Evolutionary conservation across 2,113 vertebrate species (phyloP).

Genomic region (Lagopus muta): DNA sequence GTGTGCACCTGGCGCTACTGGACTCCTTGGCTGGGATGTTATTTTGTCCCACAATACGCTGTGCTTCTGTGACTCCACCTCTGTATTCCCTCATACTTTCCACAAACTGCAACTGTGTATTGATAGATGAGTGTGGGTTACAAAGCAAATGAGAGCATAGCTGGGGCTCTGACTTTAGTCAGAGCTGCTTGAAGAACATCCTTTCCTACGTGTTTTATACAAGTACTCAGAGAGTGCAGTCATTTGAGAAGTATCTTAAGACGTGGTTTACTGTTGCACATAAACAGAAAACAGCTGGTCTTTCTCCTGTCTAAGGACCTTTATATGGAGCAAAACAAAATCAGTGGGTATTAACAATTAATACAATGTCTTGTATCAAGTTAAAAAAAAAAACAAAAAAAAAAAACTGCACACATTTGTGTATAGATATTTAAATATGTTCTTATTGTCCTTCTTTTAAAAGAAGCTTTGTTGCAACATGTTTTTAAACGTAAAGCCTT

Average conservation of each 20-base stretch:
- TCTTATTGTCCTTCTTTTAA: neutral
- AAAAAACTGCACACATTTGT: neutral
- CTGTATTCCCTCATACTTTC: neutral
- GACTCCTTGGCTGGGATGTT: neutral
- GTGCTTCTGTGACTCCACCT: neutral
- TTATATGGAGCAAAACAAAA: neutral
- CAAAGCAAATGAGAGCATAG: neutral
- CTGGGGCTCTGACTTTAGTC: neutral
- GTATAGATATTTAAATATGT: conserved; percentile 34
- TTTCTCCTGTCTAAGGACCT: conserved; percentile 17
- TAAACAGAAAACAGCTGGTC: neutral
- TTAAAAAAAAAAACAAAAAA: neutral
- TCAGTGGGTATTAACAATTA: conserved; percentile 20
- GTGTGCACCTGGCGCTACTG: neutral
- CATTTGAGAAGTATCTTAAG: neutral
- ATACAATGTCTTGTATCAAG: conserved; percentile 2
- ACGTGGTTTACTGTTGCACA: neutral
- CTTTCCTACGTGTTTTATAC: neutral
- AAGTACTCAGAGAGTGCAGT: neutral
- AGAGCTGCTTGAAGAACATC: neutral
- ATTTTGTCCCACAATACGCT: neutral
- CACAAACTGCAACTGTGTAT: neutral
- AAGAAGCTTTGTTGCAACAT: neutral
- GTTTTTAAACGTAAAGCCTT: neutral
- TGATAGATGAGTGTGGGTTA: neutral